Conservation (phyloP, 2,888 invertebrate genomes). For the Andricus curvator region DNA sequence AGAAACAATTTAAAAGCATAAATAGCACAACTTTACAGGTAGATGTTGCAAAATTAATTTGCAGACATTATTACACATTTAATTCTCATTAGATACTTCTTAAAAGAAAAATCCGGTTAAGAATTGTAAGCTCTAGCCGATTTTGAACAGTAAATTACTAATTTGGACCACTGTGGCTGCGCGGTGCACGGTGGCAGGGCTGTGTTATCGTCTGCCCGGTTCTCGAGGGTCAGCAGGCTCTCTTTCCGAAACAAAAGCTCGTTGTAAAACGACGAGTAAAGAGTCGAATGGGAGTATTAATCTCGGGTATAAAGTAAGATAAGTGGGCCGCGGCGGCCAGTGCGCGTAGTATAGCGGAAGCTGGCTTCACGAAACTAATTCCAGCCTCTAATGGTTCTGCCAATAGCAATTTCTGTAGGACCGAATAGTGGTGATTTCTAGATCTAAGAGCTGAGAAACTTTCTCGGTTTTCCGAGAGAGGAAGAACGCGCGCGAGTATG, state of each 20-base stretch:
- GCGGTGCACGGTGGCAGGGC: too few species aligned
- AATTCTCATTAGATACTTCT: too few species aligned
- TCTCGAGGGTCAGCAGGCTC: conserved; percentile 19
- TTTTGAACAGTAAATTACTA: too few species aligned
- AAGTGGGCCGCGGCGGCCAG: conserved; percentile 61
- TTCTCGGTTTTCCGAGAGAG: conserved; percentile 29
- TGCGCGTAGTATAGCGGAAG: conserved; percentile 50
- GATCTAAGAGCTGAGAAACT: conserved; percentile 52
- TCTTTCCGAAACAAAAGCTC: conserved; percentile 53
- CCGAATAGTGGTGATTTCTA: conserved; percentile 63
- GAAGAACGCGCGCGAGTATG: too few species aligned
- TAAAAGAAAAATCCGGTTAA: too few species aligned
- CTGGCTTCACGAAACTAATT: conserved; percentile 66
- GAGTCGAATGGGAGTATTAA: conserved; percentile 61
- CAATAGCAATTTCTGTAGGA: conserved; percentile 70
- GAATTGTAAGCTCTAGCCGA: too few species aligned
- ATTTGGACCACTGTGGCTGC: too few species aligned
- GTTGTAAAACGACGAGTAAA: conserved; percentile 37
- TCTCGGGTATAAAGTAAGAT: conserved; percentile 69
- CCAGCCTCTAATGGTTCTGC: conserved; percentile 70
- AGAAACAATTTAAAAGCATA: too few species aligned
- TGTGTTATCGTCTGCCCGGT: background rate
- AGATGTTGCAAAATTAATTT: too few species aligned
- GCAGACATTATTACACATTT: too few species aligned
- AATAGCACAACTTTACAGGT: too few species aligned